Evolutionary conservation across 2,888 invertebrate genomes (phyloP).

Genomic region (Iselma pallidipennis): DNA sequence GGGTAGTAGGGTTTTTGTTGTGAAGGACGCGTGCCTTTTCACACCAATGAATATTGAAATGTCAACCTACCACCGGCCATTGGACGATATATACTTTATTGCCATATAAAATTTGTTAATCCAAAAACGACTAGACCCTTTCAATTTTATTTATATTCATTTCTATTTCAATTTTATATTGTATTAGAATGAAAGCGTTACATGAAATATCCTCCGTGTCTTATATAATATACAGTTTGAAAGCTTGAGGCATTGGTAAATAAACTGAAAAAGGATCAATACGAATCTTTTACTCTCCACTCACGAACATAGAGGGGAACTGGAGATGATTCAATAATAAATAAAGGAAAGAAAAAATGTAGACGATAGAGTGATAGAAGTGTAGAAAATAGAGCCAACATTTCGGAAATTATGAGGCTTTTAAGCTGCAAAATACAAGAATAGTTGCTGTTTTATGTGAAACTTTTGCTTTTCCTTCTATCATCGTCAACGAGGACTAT

Average conservation of each 20-base stretch:
- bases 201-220: not conserved
- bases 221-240: not conserved
- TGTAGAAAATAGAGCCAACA: too few species aligned
- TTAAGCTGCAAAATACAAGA: too few species aligned
- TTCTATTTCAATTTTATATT: not conserved
- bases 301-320: not conserved
- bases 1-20: not conserved
- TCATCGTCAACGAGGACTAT: too few species aligned
- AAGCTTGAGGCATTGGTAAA: not conserved
- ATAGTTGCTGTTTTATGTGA: too few species aligned
- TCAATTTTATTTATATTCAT: not conserved
- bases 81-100: conserved; percentile 3
- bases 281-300: not conserved
- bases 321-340: not conserved
- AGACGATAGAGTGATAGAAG: too few species aligned
- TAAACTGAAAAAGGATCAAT: not conserved
- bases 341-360: not conserved
- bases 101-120: not conserved
- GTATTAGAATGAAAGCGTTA: not conserved
- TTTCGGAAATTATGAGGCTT: too few species aligned
- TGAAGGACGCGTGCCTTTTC: conserved; percentile 6
- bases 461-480: too few species aligned
- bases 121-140: not conserved
- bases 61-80: not conserved
- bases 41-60: conserved; percentile 3